Conservation (phyloP, 2,113 vertebrate genomes). For the Fregetta grallaria region DNA sequence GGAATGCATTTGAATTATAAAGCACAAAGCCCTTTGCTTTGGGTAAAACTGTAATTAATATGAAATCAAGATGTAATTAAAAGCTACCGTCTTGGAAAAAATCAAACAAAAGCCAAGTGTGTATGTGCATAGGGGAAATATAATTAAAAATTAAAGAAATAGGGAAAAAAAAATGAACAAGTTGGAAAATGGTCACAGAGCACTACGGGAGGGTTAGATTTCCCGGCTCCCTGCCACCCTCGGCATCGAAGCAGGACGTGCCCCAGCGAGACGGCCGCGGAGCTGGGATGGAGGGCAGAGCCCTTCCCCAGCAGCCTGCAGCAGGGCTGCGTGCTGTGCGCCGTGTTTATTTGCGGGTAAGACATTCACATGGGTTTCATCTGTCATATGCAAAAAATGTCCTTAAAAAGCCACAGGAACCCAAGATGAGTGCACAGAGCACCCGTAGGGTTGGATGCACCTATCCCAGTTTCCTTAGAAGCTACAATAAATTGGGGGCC, state of each 20-base stretch:
- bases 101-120: constrained; percentile 1
- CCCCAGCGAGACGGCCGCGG: fast-evolving
- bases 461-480: not conserved
- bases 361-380: not conserved
- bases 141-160: not conserved
- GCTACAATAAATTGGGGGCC: not conserved
- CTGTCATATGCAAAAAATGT: not conserved
- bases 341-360: not conserved
- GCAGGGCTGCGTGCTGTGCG: not conserved
- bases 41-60: constrained; percentile 42
- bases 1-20: constrained; percentile 6
- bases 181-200: not conserved
- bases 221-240: not conserved
- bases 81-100: constrained; percentile 39
- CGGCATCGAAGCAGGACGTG: not conserved
- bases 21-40: constrained; percentile 10
- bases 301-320: not conserved
- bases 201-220: not conserved
- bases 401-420: not conserved
- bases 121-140: not conserved
- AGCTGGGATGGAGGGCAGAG: not conserved
- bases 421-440: fast-evolving
- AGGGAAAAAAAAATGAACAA: not conserved
- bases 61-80: constrained; percentile 45
- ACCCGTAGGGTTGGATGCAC: not conserved